Base-by-base conservation (phyloP, 1,140 invertebrate species). In the Cotesia chilonis region DNA sequence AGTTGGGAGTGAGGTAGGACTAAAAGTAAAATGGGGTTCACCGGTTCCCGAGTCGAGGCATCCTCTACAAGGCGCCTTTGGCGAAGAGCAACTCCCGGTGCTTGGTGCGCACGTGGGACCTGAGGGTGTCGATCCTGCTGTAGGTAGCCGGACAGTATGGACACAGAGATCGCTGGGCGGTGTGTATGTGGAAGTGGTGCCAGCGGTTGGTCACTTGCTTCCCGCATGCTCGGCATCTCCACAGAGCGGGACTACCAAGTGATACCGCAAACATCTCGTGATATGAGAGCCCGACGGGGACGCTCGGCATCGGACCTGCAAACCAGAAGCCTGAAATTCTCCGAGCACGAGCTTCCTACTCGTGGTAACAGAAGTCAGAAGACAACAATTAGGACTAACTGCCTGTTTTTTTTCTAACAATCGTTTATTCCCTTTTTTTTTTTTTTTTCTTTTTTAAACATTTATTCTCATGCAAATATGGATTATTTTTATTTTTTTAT, bases 171-270 rank as follows among this genome's bases (percentile, higher is more conserved):
- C 93, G 89, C 84, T 93, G 90, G 63, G 92, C 90, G 54, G 92
- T 93, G 84, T 95, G 94, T 75, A 92, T 93, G 86, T 94, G 93
- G 87, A 91, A 93, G 87, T 95, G 94, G 85, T 95, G 94, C 93
- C 94, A 94, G 80, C 93, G 88, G 86, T 94, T 94, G 81, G 93
- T 92, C 69, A 95, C 94, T 87, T 94, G 91, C 88, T 95, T 95
- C 79, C 92, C 91, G 86, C 94, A 95, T 17, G 91, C 90, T 76
- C 92, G 92, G 87, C 94, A 95, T 82, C 89, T 90, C 92, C 92
- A 94, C 79, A 92, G 88, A 66, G 91, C 88, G 37, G 91, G 88
- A 74, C 89, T 91, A 75, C 90, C 90, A 67, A 90, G 83, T 66
- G 91, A 91, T 78, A 90, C 90, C 77, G 91, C 92, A 83, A 93